Evolutionary conservation across 2,888 invertebrate genomes (phyloP).

Genomic region (Muschampia plurimacula): DNA sequence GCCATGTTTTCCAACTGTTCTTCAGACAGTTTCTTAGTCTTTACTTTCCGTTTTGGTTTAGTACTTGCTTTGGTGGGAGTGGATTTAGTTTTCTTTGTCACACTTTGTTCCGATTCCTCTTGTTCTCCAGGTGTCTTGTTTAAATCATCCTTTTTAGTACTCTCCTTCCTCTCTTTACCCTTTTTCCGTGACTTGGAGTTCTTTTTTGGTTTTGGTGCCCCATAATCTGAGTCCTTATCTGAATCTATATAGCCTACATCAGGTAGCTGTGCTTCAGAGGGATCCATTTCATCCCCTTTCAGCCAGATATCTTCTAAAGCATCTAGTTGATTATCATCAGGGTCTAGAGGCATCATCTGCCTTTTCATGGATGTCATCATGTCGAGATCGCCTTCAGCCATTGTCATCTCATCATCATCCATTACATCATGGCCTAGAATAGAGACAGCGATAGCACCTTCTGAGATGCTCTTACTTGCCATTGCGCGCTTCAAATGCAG

Average conservation of each 20-base stretch:
- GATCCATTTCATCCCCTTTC: constrained; percentile 91
- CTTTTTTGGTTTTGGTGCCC: constrained; percentile 61
- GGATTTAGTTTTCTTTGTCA: constrained; percentile 47
- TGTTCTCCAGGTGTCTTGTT: constrained; percentile 22
- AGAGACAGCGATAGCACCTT: constrained; percentile 86
- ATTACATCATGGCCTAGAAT: constrained; percentile 85
- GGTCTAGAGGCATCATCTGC: constrained; percentile 77
- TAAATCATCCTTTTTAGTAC: constrained; percentile 47
- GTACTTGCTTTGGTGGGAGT: not conserved
- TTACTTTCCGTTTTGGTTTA: constrained; percentile 55
- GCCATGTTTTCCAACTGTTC: constrained; percentile 70
- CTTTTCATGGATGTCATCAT: constrained; percentile 83
- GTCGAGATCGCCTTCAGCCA: constrained; percentile 82
- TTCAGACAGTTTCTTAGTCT: constrained; percentile 67
- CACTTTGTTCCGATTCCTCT: constrained; percentile 14
- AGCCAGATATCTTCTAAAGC: constrained; percentile 92
- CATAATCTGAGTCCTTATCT: constrained; percentile 79
- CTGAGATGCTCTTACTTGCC: constrained; percentile 84
- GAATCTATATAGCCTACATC: constrained; percentile 82
- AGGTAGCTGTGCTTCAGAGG: constrained; percentile 76
- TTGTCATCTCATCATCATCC: constrained; percentile 83
- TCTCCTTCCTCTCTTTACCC: constrained; percentile 44
- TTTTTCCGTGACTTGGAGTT: constrained; percentile 59
- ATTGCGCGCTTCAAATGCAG: constrained; percentile 86
- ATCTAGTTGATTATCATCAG: constrained; percentile 90